These are phyloP conservation scores for Pollenia labialis DNA, from an alignment of 2,888 invertebrate genomes.

Conservation along the genomic window DNA sequence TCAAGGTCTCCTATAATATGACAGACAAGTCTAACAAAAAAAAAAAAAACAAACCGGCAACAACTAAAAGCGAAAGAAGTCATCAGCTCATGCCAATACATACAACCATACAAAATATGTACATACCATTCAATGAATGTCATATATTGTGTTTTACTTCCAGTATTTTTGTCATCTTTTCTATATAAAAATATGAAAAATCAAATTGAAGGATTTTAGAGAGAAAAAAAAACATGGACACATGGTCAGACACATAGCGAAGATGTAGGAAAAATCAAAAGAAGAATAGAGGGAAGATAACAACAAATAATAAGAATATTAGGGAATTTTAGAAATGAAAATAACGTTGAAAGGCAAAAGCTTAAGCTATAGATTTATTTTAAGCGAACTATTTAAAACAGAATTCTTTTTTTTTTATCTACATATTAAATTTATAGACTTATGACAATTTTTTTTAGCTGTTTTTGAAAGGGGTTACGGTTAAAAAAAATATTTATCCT, in stretches of 20 bases:
- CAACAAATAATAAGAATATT: neutral
- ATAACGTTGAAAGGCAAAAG: neutral
- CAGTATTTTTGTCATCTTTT: slow-evolving; percentile 26
- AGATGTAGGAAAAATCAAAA: neutral
- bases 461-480: neutral
- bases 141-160: slow-evolving; percentile 2
- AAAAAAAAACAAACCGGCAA: slow-evolving; percentile 1
- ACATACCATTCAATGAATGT: slow-evolving; percentile 33
- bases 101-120: neutral
- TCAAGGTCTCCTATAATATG: slow-evolving; percentile 57
- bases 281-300: neutral
- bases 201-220: slow-evolving; percentile 52
- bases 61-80: slow-evolving; percentile 1
- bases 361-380: neutral
- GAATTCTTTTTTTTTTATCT: slow-evolving; percentile 1
- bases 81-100: neutral
- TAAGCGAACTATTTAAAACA: slow-evolving; percentile 15
- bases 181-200: slow-evolving; percentile 65
- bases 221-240: neutral
- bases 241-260: neutral
- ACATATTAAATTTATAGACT: slow-evolving; percentile 45
- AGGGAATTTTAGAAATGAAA: neutral
- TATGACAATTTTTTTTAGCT: neutral
- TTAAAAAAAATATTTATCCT: slow-evolving; percentile 47
- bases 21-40: slow-evolving; percentile 23